Base-by-base conservation (phyloP, 2,888 invertebrate genomes). In the Andrena chrysosceles region DNA sequence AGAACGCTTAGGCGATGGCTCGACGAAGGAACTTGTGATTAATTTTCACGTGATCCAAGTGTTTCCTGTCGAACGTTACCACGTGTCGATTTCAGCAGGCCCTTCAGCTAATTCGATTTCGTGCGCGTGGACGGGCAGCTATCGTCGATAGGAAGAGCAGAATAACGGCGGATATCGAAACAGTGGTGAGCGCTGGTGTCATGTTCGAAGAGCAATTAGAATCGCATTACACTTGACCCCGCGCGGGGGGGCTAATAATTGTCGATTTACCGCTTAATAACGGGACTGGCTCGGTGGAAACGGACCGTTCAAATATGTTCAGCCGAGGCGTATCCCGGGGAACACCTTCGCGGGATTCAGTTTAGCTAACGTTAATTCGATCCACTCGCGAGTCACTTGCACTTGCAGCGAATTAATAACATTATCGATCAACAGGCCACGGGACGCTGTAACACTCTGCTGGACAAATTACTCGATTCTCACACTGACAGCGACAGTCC, bases 191-290 rank as follows among this genome's bases (percentile, higher is more conserved):
- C 35, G 59, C n/a, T 33, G 68, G 74, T 85, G 77, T 84, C 79
- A 70, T 77, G 82, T 85, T 84, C 85, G 76, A 20, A 56, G 52
- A 59, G 76, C 64, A 85, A 85, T 85, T 85, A 78, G 85, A 84
- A 84, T 84, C 85, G 79, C 85, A 85, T 85, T 85, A 84, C 84
- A 85, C 85, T 85, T 82, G 85, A 85, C 85, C 81, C 52, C 81
- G 73, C 66, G 73, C 42, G 56, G 54, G 26, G 23, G 49, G 42
- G 42, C 78, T 85, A 85, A 85, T 85, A 85, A 85, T 83, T 81
- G 82, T 81, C 74, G 83, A 71, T 70, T 67, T 54, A 48, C 23
- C 67, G 63, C 66, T 56, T 79, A 84, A 83, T 83, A 73, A 77
- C 69, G 66, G 62, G 42, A 73, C 62, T 67, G 70, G 52, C 69